Conservation (phyloP, 2,888 invertebrate genomes). For the Apamea anceps region DNA sequence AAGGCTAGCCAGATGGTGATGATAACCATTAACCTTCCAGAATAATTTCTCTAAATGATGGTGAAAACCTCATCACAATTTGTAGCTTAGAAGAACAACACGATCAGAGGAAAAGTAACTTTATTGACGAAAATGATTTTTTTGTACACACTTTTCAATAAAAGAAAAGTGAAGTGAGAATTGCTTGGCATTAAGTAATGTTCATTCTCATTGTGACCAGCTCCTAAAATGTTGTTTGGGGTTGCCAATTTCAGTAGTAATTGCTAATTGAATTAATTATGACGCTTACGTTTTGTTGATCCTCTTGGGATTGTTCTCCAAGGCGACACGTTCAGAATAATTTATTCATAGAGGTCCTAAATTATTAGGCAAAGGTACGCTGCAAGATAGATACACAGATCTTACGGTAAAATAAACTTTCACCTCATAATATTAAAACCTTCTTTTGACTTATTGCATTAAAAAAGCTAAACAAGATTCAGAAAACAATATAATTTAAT, state of each 20-base stretch:
- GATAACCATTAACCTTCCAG: no score
- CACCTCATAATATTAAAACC: background rate
- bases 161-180: background rate
- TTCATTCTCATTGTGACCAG: background rate
- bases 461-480: background rate
- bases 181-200: background rate
- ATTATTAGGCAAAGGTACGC: background rate
- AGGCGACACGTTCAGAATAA: slow-evolving; percentile 28
- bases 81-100: background rate
- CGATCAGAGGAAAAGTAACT: background rate
- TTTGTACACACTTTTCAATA: background rate
- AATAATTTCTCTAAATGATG: background rate
- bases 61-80: background rate
- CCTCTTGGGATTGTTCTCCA: slow-evolving; percentile 1
- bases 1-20: no score
- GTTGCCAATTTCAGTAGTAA: background rate
- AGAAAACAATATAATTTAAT: background rate
- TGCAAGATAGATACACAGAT: background rate
- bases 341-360: slow-evolving; percentile 31
- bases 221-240: background rate
- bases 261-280: slow-evolving; percentile 17
- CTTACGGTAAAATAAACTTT: background rate
- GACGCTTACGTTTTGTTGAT: slow-evolving; percentile 6
- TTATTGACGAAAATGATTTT: background rate
- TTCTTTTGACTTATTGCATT: background rate